Base-by-base conservation (phyloP, 1,140 invertebrate species). In the Rhopalosiphum padi region DNA sequence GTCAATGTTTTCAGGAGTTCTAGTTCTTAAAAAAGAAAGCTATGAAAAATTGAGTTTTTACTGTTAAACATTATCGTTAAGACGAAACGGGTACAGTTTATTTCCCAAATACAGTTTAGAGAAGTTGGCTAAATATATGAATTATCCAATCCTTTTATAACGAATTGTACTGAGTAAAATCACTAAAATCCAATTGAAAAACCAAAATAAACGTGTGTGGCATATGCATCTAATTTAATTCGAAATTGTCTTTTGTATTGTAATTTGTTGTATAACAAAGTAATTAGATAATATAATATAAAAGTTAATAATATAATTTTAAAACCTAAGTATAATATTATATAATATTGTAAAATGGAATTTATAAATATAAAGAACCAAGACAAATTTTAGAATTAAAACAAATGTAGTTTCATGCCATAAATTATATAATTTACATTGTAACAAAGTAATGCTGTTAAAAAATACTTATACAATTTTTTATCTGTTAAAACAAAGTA, bases 31-130 rank as follows among this genome's bases (percentile, higher is more conserved):
- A 88, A 88, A 53, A 51, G n/a, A 53, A 88, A 53, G 21, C 21
- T 22, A 88, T 53, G n/a, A 53, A 88, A 88, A 88, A 53, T 88
- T 37, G 21, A 88, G 48, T 88, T 88, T 88, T 88, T 85, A 88
- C 48, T 22, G 48, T 88, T 53, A 51, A 88, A 53, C 87, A 88
- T 51, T 88, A 53, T 88, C 87, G 35, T 53, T 88, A 88, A 23
- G 21, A 53, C 8, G 46, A 51, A 88, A 46, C 6, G 43, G 21
- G 7, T 7, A 23, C 46, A 88, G 30, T 88, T 88, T 35, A 53
- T 48, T 48, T 21, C 3, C 7, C n/a, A 23, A 35, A 88, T n/a
- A n/a, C 86, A n/a, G n/a, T 23, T 86, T 86, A 37, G 9, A n/a
- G 15, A 88, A 88, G 7, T 88, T 88, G 22, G 21, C 48, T 48